Evolutionary conservation across 1,140 invertebrate species (phyloP).

Genomic region (Drosophila lacteicornis): DNA sequence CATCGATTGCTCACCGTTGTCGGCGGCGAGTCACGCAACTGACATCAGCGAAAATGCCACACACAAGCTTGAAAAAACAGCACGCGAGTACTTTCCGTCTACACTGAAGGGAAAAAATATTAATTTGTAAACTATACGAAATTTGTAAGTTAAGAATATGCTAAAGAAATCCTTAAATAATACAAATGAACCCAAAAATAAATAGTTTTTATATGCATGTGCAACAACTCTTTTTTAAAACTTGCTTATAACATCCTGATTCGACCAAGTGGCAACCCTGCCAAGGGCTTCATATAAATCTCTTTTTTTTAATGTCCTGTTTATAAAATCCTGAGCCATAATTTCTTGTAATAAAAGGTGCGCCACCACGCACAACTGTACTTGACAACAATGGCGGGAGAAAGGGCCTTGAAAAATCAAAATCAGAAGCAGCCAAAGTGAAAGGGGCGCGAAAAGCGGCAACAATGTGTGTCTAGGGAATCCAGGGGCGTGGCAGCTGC

Average conservation of each 20-base stretch:
- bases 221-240: background rate
- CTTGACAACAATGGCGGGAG: slow-evolving; percentile 17
- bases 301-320: background rate
- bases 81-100: slow-evolving; percentile 14
- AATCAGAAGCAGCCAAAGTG: slow-evolving; percentile 27
- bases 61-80: slow-evolving; percentile 23
- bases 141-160: background rate
- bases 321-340: slow-evolving; percentile 4
- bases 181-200: too few species aligned
- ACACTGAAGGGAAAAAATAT: slow-evolving; percentile 1
- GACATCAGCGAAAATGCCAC: slow-evolving; percentile 35
- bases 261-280: background rate
- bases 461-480: slow-evolving; percentile 27
- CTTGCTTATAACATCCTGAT: too few species aligned
- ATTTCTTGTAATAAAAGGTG: slow-evolving; percentile 9
- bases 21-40: slow-evolving; percentile 35
- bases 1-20: slow-evolving; percentile 31
- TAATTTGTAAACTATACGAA: too few species aligned
- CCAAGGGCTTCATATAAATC: background rate
- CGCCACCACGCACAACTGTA: slow-evolving; percentile 21
- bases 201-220: background rate
- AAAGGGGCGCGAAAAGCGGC: slow-evolving; percentile 33
- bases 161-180: background rate
- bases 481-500: background rate
- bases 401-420: slow-evolving; percentile 22